Evolutionary conservation across 2,113 vertebrate genomes (phyloP).

Genomic region (Perccottus glenii): DNA sequence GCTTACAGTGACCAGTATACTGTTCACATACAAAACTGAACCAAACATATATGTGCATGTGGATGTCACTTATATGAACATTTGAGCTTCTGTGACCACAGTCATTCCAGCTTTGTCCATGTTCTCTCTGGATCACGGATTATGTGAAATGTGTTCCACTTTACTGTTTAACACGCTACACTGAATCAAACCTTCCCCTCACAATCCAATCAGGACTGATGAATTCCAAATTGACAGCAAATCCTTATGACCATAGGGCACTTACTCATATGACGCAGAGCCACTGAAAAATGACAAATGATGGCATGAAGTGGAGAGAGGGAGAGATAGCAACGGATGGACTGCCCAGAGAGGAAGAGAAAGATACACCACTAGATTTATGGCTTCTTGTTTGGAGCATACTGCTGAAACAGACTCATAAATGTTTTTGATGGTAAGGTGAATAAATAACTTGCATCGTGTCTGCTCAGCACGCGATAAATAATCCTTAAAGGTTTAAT

Average conservation of each 20-base stretch:
- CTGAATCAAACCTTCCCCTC: conserved; percentile 13
- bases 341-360: conserved; percentile 10
- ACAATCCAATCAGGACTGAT: conserved; percentile 48
- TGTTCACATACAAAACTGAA: too few species aligned
- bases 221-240: conserved; percentile 53
- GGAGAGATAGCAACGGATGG: conserved; percentile 25
- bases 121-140: conserved; percentile 12
- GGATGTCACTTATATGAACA: conserved; percentile 15
- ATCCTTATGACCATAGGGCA: conserved; percentile 40
- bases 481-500: conserved; percentile 70
- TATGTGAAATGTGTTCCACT: conserved; percentile 43
- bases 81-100: conserved; percentile 12
- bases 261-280: conserved; percentile 33
- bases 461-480: conserved; percentile 74
- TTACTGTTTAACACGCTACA: conserved; percentile 26
- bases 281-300: conserved; percentile 42
- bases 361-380: conserved; percentile 67
- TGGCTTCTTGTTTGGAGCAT: conserved; percentile 54
- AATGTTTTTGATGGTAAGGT: conserved; percentile 69
- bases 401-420: conserved; percentile 75
- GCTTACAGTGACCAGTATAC: too few species aligned
- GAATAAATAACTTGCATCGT: conserved; percentile 70
- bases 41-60: background rate
- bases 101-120: conserved; percentile 7
- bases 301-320: conserved; percentile 14